Percentiles rank a stretch among this genome's conserved stretches.
phyloP scores from a whole-genome alignment of 2,113 vertebrate genomes.

The Panthera tigris region DNA sequence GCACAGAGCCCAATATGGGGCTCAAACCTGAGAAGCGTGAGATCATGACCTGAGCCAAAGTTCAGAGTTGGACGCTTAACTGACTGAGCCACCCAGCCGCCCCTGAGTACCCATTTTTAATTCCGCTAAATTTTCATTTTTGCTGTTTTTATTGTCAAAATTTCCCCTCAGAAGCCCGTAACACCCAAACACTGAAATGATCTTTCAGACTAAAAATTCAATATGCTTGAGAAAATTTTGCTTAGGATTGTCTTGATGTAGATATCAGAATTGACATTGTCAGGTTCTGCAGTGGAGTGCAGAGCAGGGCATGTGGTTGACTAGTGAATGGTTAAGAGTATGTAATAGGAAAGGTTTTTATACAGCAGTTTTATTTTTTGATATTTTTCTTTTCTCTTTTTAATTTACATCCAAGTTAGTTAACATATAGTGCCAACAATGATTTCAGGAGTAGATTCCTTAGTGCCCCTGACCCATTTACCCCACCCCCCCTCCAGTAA shows the following conservation, averaged over 20 bases:
- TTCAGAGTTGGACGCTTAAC: no score
- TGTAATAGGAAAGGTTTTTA: not conserved
- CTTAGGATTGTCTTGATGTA: not conserved
- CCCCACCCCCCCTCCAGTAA: no score
- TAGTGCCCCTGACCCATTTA: no score
- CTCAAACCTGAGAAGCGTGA: no score
- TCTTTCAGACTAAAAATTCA: not conserved
- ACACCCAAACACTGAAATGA: not conserved
- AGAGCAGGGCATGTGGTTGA: not conserved
- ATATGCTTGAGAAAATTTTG: not conserved
- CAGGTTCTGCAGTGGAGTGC: not conserved
- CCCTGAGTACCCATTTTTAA: not conserved
- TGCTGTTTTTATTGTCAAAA: not conserved
- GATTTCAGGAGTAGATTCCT: no score
- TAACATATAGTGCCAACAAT: no score
- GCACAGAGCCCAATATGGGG: no score
- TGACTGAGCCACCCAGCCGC: no score
- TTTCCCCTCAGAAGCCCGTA: not conserved
- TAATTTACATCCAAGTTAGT: no score
- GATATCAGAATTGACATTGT: not conserved
- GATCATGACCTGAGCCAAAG: no score
- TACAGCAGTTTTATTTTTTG: not conserved
- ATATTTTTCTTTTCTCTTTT: not conserved
- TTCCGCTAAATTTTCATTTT: constrained; percentile 6
- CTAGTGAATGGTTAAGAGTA: not conserved